phyloP scores from a whole-genome alignment of 2,888 invertebrate species.

The Ferrisia virgata region DNA sequence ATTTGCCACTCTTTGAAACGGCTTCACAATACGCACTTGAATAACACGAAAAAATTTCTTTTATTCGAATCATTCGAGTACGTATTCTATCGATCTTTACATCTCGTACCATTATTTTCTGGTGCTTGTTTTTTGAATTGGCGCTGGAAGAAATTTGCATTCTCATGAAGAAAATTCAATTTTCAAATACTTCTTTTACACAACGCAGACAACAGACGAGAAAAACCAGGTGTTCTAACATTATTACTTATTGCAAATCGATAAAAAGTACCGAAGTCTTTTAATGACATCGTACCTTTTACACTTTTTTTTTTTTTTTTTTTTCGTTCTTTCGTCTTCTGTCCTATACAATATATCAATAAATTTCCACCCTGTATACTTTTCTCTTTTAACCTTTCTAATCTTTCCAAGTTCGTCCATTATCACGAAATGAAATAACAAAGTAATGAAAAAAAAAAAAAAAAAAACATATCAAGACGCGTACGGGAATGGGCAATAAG shows the following conservation, averaged over 20 bases:
- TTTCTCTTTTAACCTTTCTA: neutral
- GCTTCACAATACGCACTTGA: neutral
- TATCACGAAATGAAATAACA: neutral
- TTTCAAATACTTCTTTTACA: neutral
- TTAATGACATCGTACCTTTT: conserved; percentile 9
- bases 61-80: neutral
- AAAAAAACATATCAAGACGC: neutral
- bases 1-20: neutral
- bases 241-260: conserved; percentile 9
- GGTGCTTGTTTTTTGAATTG: neutral
- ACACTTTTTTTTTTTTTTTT: neutral
- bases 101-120: neutral
- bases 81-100: conserved; percentile 6
- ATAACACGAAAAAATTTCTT: neutral
- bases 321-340: neutral
- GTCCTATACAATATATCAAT: neutral
- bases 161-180: neutral
- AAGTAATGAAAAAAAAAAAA: neutral
- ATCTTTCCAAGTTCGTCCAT: neutral
- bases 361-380: neutral
- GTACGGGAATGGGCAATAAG: neutral
- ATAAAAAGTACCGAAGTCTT: neutral
- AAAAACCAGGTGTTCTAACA: conserved; percentile 9
- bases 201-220: neutral
- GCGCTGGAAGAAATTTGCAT: neutral